phyloP scores from a whole-genome alignment of 2,113 vertebrate species.

The Prionailurus viverrinus region DNA sequence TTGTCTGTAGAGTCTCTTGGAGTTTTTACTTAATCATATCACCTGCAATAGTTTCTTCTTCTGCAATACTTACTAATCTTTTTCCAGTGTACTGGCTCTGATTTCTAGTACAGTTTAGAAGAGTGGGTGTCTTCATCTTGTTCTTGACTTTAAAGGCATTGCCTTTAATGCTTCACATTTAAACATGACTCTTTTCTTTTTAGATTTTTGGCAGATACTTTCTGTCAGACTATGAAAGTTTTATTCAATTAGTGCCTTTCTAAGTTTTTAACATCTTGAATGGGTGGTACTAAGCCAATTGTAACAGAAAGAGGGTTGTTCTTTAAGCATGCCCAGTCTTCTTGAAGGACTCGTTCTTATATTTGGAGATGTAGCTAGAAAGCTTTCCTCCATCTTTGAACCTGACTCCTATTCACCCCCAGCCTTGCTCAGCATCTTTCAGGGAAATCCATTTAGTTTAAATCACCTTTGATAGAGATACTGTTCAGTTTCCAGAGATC shows the following conservation, averaged over 20 bases:
- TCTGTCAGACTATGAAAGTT: constrained; percentile 20
- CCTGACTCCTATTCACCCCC: neutral
- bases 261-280: neutral
- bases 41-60: neutral
- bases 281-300: neutral
- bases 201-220: neutral
- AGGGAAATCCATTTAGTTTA: constrained; percentile 47
- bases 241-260: constrained; percentile 14
- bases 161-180: constrained; percentile 3
- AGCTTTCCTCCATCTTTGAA: neutral
- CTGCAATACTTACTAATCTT: neutral
- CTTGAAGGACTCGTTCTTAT: neutral
- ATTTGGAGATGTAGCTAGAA: neutral
- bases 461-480: neutral
- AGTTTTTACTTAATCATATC: neutral
- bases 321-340: neutral
- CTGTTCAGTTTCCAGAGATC: constrained; percentile 42
- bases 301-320: neutral
- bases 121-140: neutral
- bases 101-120: neutral
- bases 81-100: neutral
- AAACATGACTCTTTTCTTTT: constrained; percentile 8
- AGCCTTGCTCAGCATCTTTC: constrained; percentile 29
- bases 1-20: neutral
- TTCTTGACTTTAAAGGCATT: neutral